phyloP scores from a whole-genome alignment of 1,140 invertebrate genomes.

The Oncopodura yosiiana region DNA sequence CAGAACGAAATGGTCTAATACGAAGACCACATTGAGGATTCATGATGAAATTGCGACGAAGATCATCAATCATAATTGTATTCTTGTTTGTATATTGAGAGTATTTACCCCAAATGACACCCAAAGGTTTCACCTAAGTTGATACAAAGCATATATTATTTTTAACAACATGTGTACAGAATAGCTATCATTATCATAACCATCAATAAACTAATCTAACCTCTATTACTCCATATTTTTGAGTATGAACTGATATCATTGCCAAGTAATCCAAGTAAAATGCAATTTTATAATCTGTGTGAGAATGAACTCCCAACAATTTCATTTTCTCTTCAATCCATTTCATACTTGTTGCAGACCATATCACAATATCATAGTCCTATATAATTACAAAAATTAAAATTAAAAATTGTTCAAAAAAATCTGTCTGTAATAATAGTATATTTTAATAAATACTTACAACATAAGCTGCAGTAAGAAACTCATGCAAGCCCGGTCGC shows the following conservation, averaged over 20 bases:
- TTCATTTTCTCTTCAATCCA: constrained; percentile 98
- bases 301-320: constrained; percentile 68
- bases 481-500: constrained; percentile 91
- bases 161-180: background rate
- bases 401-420: background rate
- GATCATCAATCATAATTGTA: constrained; percentile 97
- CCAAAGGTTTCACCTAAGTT: constrained; percentile 81
- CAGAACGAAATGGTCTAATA: constrained; percentile 69
- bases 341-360: constrained; percentile 95
- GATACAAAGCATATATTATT: constrained; percentile 11
- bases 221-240: constrained; percentile 81
- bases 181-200: too few species aligned
- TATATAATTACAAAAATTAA: constrained; percentile 22
- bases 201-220: constrained; percentile 45
- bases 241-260: constrained; percentile 87
- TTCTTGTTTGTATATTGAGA: constrained; percentile 76
- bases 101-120: constrained; percentile 94
- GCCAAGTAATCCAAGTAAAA: constrained; percentile 84
- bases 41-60: constrained; percentile 95
- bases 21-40: constrained; percentile 76
- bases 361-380: constrained; percentile 77
- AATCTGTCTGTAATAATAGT: background rate
- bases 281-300: constrained; percentile 82
- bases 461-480: constrained; percentile 80
- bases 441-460: constrained; percentile 39